phyloP scores from a whole-genome alignment of 2,888 invertebrate genomes.

The Lysandra bellargus region DNA sequence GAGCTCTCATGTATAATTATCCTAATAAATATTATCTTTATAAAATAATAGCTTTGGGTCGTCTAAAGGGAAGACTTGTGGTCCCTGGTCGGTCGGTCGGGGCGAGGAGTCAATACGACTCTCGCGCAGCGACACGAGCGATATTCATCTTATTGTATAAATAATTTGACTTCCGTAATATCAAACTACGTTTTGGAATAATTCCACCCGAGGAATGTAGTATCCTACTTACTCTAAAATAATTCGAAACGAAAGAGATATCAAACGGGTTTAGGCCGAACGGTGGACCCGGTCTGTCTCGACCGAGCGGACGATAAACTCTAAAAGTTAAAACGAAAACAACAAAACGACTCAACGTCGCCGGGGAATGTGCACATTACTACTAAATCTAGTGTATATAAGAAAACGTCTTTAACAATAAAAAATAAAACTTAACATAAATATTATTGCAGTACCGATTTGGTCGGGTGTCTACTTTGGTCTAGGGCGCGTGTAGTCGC shows the following conservation, averaged over 20 bases:
- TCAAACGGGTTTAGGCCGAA: constrained; percentile 15
- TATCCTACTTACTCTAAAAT: constrained; percentile 30
- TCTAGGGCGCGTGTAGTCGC: constrained; percentile 48
- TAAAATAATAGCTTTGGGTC: constrained; percentile 73
- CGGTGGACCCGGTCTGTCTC: constrained; percentile 67
- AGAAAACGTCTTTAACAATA: constrained; percentile 64
- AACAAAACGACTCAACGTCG: constrained; percentile 73
- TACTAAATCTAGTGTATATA: constrained; percentile 70
- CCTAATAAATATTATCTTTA: constrained; percentile 67
- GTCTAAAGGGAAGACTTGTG: constrained; percentile 73
- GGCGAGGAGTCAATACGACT: constrained; percentile 9
- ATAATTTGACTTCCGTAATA: constrained; percentile 34
- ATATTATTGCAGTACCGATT: constrained; percentile 78
- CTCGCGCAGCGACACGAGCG: constrained; percentile 21
- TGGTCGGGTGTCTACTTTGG: constrained; percentile 79
- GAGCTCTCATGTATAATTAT: constrained; percentile 45
- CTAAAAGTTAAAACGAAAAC: constrained; percentile 64
- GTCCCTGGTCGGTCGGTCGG: constrained; percentile 52
- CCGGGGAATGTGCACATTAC: constrained; percentile 77
- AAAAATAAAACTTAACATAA: constrained; percentile 65
- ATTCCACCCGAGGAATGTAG: constrained; percentile 71
- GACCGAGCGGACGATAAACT: constrained; percentile 72
- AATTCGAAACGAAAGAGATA: constrained; percentile 30
- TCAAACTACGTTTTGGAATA: constrained; percentile 60
- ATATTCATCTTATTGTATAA: constrained; percentile 37